Evolutionary conservation across 2,888 invertebrate species (phyloP).

Genomic region (Lasius platythorax): DNA sequence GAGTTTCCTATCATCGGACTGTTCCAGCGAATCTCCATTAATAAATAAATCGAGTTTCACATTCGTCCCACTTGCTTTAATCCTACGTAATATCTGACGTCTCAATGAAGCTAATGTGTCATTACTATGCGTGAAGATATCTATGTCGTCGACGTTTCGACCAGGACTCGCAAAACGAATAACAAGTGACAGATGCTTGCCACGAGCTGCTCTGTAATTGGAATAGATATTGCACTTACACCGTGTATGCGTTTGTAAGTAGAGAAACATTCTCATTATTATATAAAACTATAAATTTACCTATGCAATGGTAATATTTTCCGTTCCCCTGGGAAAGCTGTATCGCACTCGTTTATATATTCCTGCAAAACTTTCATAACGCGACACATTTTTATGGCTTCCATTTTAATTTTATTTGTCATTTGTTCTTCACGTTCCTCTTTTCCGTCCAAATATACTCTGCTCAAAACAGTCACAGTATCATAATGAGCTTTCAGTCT

Average conservation of each 20-base stretch:
- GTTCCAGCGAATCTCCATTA: slow-evolving; percentile 95
- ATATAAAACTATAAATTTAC: slow-evolving; percentile 80
- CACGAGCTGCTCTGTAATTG: slow-evolving; percentile 92
- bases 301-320: slow-evolving; percentile 95
- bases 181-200: slow-evolving; percentile 95
- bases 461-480: slow-evolving; percentile 90
- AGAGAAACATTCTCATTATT: slow-evolving; percentile 11
- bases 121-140: slow-evolving; percentile 97
- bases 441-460: slow-evolving; percentile 83
- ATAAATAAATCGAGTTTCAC: slow-evolving; percentile 96
- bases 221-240: slow-evolving; percentile 48
- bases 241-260: not conserved
- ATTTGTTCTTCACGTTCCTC: slow-evolving; percentile 86
- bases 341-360: slow-evolving; percentile 98
- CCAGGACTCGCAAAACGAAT: slow-evolving; percentile 96
- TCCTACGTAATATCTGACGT: slow-evolving; percentile 91
- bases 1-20: slow-evolving; percentile 94
- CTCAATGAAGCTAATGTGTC: slow-evolving; percentile 96
- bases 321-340: slow-evolving; percentile 94
- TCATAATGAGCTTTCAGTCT: slow-evolving; percentile 95
- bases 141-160: slow-evolving; percentile 96
- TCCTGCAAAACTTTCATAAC: slow-evolving; percentile 97
- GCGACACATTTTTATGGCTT: slow-evolving; percentile 95
- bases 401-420: slow-evolving; percentile 88
- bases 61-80: slow-evolving; percentile 89